A percentile compares a stretch with the other conserved stretches of the same genome.
These are phyloP conservation scores for Dione juno DNA, from an alignment of 2,888 invertebrate species.

Conservation along the genomic window DNA sequence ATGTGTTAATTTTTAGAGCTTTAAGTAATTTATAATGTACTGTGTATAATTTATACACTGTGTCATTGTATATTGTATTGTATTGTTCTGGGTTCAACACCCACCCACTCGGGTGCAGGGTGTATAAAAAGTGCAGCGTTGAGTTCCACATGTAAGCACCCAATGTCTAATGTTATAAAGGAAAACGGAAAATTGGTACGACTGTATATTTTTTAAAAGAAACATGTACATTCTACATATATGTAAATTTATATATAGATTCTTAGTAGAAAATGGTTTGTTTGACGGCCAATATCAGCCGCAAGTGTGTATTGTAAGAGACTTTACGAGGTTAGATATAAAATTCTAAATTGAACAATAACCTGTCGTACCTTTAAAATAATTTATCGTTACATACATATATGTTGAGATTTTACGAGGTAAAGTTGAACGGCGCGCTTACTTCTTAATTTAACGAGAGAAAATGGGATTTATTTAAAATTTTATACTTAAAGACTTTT, in stretches of 20 bases:
- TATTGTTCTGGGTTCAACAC: background rate
- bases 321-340: conserved; percentile 56
- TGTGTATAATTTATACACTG: background rate
- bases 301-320: conserved; percentile 54
- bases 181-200: no score
- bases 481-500: no score
- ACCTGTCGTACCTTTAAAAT: conserved; percentile 52
- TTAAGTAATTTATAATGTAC: background rate
- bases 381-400: conserved; percentile 54
- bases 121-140: no score
- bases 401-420: conserved; percentile 47
- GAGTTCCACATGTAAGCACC: no score
- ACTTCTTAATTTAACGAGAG: conserved; percentile 24
- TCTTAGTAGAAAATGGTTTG: conserved; percentile 47
- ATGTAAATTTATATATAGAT: background rate
- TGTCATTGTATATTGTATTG: background rate
- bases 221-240: background rate
- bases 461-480: background rate
- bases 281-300: conserved; percentile 51
- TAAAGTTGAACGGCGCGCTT: conserved; percentile 43
- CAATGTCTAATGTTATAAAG: no score
- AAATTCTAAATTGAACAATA: conserved; percentile 66
- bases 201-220: no score
- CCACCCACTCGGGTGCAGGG: no score
- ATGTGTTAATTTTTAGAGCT: background rate